A percentile compares a stretch with the other conserved stretches of the same genome.
These are phyloP conservation scores for Beaufortia kweichowensis DNA, from an alignment of 2,113 vertebrate species.

Conservation along the genomic window DNA sequence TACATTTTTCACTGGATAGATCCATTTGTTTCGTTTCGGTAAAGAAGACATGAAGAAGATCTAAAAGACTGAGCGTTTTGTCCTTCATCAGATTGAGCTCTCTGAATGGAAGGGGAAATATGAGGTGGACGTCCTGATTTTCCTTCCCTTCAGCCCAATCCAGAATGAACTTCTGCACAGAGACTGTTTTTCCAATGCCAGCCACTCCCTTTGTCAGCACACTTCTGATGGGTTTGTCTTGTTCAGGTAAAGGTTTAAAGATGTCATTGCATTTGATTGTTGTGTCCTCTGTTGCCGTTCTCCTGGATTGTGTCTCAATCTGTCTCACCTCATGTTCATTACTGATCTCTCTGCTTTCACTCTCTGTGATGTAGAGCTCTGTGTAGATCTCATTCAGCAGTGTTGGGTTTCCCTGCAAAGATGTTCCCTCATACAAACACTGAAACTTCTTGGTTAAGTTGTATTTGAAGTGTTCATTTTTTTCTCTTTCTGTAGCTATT, in stretches of 20 bases:
- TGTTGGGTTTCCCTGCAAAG: not conserved
- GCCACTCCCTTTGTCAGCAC: conserved; percentile 29
- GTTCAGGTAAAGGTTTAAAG: conserved; percentile 23
- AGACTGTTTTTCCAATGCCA: conserved; percentile 24
- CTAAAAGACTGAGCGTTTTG: conserved; percentile 7
- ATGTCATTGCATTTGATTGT: conserved; percentile 36
- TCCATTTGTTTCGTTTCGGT: too few relatives aligned
- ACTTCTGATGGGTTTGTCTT: conserved; percentile 11
- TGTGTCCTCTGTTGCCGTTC: not conserved
- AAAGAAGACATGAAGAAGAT: conserved; percentile 27
- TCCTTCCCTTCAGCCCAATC: conserved; percentile 40
- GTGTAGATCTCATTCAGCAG: conserved; percentile 37
- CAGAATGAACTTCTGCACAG: conserved; percentile 40
- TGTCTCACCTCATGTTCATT: conserved; percentile 17
- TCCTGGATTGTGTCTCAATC: not conserved
- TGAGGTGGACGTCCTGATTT: conserved; percentile 30
- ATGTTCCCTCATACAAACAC: conserved; percentile 30
- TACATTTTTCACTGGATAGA: too few relatives aligned
- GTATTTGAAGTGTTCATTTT: too few relatives aligned
- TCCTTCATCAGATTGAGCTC: conserved; percentile 39
- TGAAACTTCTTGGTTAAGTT: conserved; percentile 1
- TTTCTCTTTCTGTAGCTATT: too few relatives aligned
- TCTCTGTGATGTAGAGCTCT: conserved; percentile 43
- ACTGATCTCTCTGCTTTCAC: not conserved
- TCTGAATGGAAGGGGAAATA: conserved; percentile 36